These are phyloP conservation scores for Natator depressus DNA, from an alignment of 2,113 vertebrate genomes.

Conservation along the genomic window DNA sequence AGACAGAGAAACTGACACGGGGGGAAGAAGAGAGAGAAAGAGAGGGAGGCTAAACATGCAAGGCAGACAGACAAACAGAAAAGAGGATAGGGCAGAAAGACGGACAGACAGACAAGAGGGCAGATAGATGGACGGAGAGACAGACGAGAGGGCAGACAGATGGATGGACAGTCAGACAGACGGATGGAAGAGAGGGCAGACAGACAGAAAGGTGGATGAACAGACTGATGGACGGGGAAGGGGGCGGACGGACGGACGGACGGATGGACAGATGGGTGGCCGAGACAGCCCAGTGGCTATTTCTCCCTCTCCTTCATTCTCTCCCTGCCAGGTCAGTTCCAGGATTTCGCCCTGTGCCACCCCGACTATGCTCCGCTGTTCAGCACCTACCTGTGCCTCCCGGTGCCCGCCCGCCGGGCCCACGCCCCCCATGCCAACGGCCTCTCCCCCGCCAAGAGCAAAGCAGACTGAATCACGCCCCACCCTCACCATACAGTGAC, in stretches of 20 bases:
- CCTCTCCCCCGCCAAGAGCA: constrained; percentile 50
- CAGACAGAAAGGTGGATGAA: no score
- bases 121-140: neutral
- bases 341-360: constrained; percentile 67
- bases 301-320: neutral
- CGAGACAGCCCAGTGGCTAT: no score
- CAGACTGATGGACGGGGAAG: neutral
- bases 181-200: neutral
- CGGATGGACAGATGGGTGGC: neutral
- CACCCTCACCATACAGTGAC: neutral
- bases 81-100: no score
- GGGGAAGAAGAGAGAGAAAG: neutral
- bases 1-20: neutral
- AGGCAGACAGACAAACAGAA: neutral
- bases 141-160: no score
- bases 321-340: constrained; percentile 62
- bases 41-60: neutral
- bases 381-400: constrained; percentile 65
- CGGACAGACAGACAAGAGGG: neutral
- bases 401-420: neutral
- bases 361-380: constrained; percentile 69
- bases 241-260: neutral
- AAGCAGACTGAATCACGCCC: constrained; percentile 60
- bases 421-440: constrained; percentile 46
- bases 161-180: neutral